Evolutionary conservation across 2,888 invertebrate species (phyloP).

Genomic region (Xestoiulus laeticollis): DNA sequence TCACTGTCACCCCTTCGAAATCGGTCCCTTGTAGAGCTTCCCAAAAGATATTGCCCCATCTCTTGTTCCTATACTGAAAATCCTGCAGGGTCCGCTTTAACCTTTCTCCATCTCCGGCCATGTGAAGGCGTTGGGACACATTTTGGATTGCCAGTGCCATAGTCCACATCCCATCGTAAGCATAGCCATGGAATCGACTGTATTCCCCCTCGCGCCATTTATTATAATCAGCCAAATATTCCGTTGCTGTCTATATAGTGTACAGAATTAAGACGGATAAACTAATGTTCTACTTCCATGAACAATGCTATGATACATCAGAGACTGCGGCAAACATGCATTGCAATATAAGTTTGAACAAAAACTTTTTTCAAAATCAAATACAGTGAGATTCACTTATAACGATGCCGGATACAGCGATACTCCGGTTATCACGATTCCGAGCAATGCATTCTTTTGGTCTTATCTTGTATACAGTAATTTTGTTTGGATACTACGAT

Average conservation of each 20-base stretch:
- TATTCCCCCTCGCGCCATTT: constrained; percentile 81
- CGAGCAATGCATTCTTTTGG: too few relatives aligned
- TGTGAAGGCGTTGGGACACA: constrained; percentile 53
- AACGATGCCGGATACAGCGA: too few relatives aligned
- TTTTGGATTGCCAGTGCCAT: constrained; percentile 87
- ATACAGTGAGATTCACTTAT: too few relatives aligned
- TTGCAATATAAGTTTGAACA: too few relatives aligned
- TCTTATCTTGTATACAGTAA: too few relatives aligned
- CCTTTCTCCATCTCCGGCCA: neutral
- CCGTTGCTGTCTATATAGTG: constrained; percentile 80
- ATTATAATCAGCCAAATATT: constrained; percentile 87
- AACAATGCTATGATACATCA: too few relatives aligned
- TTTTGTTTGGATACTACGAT: too few relatives aligned
- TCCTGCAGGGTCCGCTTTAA: constrained; percentile 54
- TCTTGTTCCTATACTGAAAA: constrained; percentile 62
- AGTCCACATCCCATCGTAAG: constrained; percentile 98
- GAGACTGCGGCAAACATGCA: too few relatives aligned
- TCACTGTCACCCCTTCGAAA: constrained; percentile 90
- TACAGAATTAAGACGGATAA: neutral
- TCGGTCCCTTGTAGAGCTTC: constrained; percentile 90
- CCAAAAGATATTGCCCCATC: constrained; percentile 54
- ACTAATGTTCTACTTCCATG: too few relatives aligned
- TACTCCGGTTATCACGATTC: too few relatives aligned
- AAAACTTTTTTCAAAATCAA: too few relatives aligned
- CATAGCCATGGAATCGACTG: constrained; percentile 96